These are phyloP conservation scores for Gila orcuttii DNA, from an alignment of 2,113 vertebrate species.

Conservation along the genomic window DNA sequence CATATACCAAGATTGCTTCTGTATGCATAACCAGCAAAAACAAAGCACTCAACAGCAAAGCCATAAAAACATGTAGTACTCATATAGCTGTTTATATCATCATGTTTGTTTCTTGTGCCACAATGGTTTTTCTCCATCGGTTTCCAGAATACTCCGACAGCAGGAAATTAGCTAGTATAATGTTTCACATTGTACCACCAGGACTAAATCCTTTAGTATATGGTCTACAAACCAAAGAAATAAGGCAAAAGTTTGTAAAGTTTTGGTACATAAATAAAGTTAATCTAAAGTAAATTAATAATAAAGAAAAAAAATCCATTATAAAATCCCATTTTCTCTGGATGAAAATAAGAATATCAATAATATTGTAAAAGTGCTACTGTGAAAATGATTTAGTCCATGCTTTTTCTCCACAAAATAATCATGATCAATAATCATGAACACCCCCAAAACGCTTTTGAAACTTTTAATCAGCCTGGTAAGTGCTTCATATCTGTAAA, in stretches of 20 bases:
- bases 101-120: constrained; percentile 43
- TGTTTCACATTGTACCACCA: constrained; percentile 57
- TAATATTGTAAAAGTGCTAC: neutral
- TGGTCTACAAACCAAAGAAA: constrained; percentile 62
- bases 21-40: constrained; percentile 55
- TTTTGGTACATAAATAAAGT: constrained; percentile 35
- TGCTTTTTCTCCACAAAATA: too few species aligned
- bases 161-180: constrained; percentile 56
- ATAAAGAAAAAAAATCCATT: neutral
- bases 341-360: neutral
- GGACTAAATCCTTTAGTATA: constrained; percentile 63
- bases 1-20: constrained; percentile 60
- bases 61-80: constrained; percentile 63
- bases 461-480: too few species aligned
- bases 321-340: neutral
- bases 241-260: constrained; percentile 52
- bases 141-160: constrained; percentile 46
- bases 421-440: too few species aligned
- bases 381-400: neutral
- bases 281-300: neutral
- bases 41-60: constrained; percentile 55
- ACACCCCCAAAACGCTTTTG: too few species aligned
- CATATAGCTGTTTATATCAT: constrained; percentile 64
- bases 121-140: constrained; percentile 54
- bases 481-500: too few species aligned